Base-by-base conservation (phyloP, 2,797 vertebrate genomes). In the Sebastes reedi region DNA sequence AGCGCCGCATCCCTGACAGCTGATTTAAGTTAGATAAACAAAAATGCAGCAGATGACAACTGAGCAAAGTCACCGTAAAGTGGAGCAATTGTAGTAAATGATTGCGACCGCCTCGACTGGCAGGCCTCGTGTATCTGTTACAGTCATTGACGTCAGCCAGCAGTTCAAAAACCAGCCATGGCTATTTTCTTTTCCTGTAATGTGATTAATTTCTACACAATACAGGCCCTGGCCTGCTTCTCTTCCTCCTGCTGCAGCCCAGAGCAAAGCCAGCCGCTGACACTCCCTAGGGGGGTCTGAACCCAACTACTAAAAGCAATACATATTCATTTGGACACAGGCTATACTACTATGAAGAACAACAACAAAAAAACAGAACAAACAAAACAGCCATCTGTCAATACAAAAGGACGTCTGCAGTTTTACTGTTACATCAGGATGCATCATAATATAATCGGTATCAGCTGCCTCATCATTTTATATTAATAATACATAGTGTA, bases 141-240 rank as follows among this genome's bases (percentile, higher is more conserved):
- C 56, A 80, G 77, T 84, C 71, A 77, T 50, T 82, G 85, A 89
- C 70, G 67, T 84, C 81, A 91, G 81, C 78, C 81, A 81, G 81
- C 72, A 62, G 60, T 69, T 66, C 64, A 81, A 82, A 83, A 66
- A 75, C 8, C 65, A 83, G 81, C 68, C 79, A 34, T 79, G 72
- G 69, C 88, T 50, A 3, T 62, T 64, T 64, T 52, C 30, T 20
- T 58, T 29, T 64, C 5, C 9, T 81, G 59, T 88, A 92, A 93
- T 86, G 84, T 89, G 92, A 94, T 95, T 93, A 86, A 95, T 93
- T 91, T 91, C 72, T 85, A 75, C 84, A 90, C 80, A 83, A 58
- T 75, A 80, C 83, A 87, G 58, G 73, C 84, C 36, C 73, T 59
- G 72, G 60, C 70, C 82, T 81, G 86, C 71, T 80, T 85, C 85